These are phyloP conservation scores for Spilosoma lubricipeda DNA, from an alignment of 2,888 invertebrate genomes.

Conservation along the genomic window DNA sequence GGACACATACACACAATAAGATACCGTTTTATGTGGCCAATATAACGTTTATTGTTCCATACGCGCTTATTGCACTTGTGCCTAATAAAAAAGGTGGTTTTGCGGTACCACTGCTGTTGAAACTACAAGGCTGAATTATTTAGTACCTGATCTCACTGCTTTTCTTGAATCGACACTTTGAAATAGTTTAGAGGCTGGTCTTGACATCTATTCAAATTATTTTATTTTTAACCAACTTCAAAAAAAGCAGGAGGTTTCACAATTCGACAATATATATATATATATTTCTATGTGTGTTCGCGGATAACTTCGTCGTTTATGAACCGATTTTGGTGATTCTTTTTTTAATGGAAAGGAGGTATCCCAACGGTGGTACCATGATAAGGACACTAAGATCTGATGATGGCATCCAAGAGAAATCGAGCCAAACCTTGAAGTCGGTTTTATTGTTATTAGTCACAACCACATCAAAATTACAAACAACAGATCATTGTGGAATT, in stretches of 20 bases:
- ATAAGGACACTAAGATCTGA: no score
- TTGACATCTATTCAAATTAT: not conserved
- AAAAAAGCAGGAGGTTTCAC: no score
- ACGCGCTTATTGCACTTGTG: slow-evolving; percentile 34
- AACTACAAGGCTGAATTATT: not conserved
- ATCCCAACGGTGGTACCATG: no score
- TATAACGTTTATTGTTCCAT: slow-evolving; percentile 53
- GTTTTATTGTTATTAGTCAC: not conserved
- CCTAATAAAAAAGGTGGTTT: slow-evolving; percentile 17
- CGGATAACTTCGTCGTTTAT: no score
- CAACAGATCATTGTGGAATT: not conserved
- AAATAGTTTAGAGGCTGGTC: not conserved
- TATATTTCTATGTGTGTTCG: no score
- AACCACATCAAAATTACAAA: not conserved
- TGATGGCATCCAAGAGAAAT: no score
- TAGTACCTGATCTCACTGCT: not conserved
- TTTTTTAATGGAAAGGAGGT: no score
- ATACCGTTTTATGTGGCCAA: slow-evolving; percentile 53
- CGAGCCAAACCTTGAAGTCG: no score
- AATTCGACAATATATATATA: no score
- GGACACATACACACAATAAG: slow-evolving; percentile 57
- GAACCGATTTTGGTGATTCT: no score
- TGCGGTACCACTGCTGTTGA: not conserved
- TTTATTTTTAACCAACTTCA: no score
- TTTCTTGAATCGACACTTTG: not conserved